Conservation (phyloP, 2,888 invertebrate genomes). For the Eilema caniola region DNA sequence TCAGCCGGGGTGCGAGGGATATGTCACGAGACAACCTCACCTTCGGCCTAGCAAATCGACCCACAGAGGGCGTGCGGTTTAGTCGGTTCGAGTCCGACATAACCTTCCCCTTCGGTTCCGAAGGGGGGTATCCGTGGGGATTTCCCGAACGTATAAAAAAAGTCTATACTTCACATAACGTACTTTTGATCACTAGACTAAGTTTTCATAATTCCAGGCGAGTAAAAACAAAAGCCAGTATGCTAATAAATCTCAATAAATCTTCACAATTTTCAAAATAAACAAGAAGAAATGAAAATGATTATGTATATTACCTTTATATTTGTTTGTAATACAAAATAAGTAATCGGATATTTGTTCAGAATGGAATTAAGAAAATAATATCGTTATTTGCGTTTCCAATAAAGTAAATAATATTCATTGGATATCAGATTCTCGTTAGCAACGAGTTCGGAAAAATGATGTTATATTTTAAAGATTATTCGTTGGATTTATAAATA, state of each 20-base stretch:
- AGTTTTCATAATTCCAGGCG: too few relatives aligned
- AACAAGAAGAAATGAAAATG: neutral
- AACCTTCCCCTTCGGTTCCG: too few relatives aligned
- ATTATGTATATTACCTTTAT: neutral
- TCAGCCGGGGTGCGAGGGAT: too few relatives aligned
- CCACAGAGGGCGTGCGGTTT: too few relatives aligned
- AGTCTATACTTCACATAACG: too few relatives aligned
- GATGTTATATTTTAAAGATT: neutral
- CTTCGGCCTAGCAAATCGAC: too few relatives aligned
- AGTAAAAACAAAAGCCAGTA: too few relatives aligned
- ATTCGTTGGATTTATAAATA: neutral
- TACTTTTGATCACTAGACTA: too few relatives aligned
- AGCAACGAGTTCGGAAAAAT: neutral
- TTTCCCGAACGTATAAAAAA: too few relatives aligned
- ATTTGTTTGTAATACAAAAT: constrained; percentile 1
- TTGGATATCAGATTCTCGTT: constrained; percentile 10
- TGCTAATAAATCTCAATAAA: neutral
- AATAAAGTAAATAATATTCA: constrained; percentile 8
- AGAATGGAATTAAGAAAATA: constrained; percentile 10
- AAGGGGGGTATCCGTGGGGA: too few relatives aligned
- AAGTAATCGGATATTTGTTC: constrained; percentile 8
- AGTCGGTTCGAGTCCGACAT: too few relatives aligned
- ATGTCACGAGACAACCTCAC: too few relatives aligned
- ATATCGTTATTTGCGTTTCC: constrained; percentile 11
- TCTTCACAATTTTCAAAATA: neutral